A percentile compares a stretch with the other conserved stretches of the same genome.
phyloP scores from a whole-genome alignment of 2,113 vertebrate species.

The Noctilio leporinus region DNA sequence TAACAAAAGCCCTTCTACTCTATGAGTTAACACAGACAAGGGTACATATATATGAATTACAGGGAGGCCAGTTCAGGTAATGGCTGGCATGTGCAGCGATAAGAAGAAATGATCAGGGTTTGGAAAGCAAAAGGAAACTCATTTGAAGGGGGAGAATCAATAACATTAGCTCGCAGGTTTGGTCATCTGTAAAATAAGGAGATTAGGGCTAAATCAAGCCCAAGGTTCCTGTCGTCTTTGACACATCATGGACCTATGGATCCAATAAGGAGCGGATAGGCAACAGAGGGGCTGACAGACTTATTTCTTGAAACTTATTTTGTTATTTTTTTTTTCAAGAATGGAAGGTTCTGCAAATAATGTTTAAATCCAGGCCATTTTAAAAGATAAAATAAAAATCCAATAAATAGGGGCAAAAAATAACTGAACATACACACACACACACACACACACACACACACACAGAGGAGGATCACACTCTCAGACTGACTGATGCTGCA shows the following conservation, averaged over 20 bases:
- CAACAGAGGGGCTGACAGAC: background rate
- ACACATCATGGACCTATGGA: background rate
- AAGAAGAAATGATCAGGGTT: background rate
- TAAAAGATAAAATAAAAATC: background rate
- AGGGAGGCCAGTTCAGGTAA: constrained; percentile 36
- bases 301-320: background rate
- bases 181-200: constrained; percentile 58
- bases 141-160: constrained; percentile 45
- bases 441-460: background rate
- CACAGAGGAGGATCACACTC: background rate
- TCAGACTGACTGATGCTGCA: background rate
- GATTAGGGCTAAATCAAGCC: background rate
- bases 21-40: constrained; percentile 26
- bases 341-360: background rate
- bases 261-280: background rate
- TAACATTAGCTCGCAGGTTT: constrained; percentile 33
- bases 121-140: constrained; percentile 42
- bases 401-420: background rate
- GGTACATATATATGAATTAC: constrained; percentile 16
- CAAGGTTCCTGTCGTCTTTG: constrained; percentile 28
- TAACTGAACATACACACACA: background rate
- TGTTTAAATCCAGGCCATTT: background rate
- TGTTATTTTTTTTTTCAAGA: background rate
- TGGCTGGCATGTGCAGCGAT: background rate
- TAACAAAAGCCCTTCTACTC: constrained; percentile 44